Conservation (phyloP, 2,888 invertebrate genomes). For the Gryllus longicercus region DNA sequence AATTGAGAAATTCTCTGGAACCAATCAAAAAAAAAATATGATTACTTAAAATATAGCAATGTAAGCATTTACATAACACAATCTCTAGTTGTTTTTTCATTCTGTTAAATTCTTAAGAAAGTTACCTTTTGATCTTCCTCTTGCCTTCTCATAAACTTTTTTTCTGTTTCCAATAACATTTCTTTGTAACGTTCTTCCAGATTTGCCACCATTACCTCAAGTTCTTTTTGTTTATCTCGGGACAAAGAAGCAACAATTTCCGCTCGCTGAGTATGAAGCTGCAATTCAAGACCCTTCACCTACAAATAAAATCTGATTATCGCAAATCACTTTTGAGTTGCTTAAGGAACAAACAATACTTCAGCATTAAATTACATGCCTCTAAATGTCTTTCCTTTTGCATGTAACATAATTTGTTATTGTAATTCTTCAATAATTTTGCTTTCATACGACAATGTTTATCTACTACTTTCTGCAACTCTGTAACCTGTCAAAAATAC, state of each 20-base stretch:
- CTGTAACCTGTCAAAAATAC: not conserved
- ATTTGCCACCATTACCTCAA: not conserved
- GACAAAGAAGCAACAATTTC: not conserved
- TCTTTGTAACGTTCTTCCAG: conserved; percentile 23
- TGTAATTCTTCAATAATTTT: conserved; percentile 5
- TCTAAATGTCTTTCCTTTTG: not conserved
- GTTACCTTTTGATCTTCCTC: conserved; percentile 22
- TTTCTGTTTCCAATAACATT: conserved; percentile 18
- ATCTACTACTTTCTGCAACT: not conserved
- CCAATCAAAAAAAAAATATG: not conserved
- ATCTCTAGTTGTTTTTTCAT: not conserved
- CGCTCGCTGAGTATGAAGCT: conserved; percentile 20
- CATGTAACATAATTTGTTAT: not conserved
- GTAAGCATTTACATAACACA: too few relatives aligned
- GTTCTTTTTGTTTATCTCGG: not conserved
- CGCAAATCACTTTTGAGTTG: too few relatives aligned
- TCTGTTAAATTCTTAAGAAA: not conserved
- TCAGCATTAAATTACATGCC: not conserved
- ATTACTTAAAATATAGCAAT: not conserved
- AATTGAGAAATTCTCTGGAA: conserved; percentile 25
- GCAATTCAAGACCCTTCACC: conserved; percentile 7
- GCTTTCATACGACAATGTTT: not conserved
- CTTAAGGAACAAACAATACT: too few relatives aligned
- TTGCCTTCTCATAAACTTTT: not conserved
- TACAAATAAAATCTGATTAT: not conserved